Base-by-base conservation (phyloP, 2,113 vertebrate genomes). In the Fregata magnificens region DNA sequence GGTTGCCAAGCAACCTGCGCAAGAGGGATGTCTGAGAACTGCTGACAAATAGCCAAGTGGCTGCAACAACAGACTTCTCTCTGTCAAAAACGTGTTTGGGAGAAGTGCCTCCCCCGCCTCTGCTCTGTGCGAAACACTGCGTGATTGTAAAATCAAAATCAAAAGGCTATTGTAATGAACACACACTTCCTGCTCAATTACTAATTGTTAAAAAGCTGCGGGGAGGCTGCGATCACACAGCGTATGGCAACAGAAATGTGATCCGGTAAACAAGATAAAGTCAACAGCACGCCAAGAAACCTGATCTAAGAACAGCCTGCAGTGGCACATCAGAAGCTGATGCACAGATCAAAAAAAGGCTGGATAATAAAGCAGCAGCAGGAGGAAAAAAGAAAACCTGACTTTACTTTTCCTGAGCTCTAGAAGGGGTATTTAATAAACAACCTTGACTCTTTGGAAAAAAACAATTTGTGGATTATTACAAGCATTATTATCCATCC, bases 1-100 rank as follows among this genome's bases (percentile, higher is more conserved):
- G 95, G 99, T 99, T 99, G 99, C 99, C 98, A 99, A 97, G 99
- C 99, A 98, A 99, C 99, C 96, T 44, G 63, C 82, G 97, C 98
- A 58, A 97, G 98, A 98, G 98, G 97, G 97, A 98, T 95, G 97
- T 92, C 97, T 94, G 96, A 86, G 97, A 95, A 96, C 49, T 20
- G 96, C 99, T 98, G 99, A 98, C 99, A 99, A 98, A 99, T 97
- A 97, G 98, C 98, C 99, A 98, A 98, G 98, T 95, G 97, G 98
- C 98, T 98, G 98, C 98, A 99, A 99, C 98, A 98, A 98, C 98
- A 98, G 98, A 93, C 98, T 97, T 97, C 97, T 98, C 97, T 98
- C 98, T 98, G 98, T 98, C 98, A 95, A 97, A 95, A 98, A 98
- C 95, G 97, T 97, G 98, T 98, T 98, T 92, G 98, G 97, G 98